Evolutionary conservation across 2,888 invertebrate species (phyloP), one percentile per base, ranked within the genome.

Genomic region (Bembecia ichneumoniformis): DNA sequence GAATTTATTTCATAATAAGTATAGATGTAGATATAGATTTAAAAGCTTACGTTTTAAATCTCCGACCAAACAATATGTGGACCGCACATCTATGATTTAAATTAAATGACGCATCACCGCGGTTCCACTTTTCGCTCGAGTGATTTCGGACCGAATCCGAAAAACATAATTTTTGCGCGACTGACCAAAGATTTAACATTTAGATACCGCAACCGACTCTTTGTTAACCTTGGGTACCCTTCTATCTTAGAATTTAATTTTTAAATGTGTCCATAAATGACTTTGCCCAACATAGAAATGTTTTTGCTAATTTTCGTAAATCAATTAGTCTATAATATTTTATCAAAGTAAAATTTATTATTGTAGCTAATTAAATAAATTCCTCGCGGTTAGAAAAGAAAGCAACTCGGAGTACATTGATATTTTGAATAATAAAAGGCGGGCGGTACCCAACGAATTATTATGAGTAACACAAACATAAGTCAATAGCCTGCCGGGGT

Each of bases 91-190:
- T 36, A 13, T n/a, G 36, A 46, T 47, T 35, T 49, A 20, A 34
- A 60, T 77, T 82, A 69, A 82, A 82, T 77, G 74, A 78, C 71
- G 76, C 77, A 48, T 57, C 62, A 60, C 60, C 63, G 59, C 61
- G 5, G 40, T 40, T 40, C 40, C 58, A 63, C 62, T 75, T 86
- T 87, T 74, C 82, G 68, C 52, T 56, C 75, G 72, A 78, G 66
- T 73, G 67, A 72, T 61, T 77, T 69, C 68, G 51, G 60, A 56
- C 57, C 58, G 68, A 65, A 81, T 76, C 84, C 86, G 82, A 84
- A 86, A 87, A 83, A 82, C 86, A 86, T 87, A 86, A 86, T 86
- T 87, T 86, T 87, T 87, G 86, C 79, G 73, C 77, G 78, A 83
- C 72, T 82, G 82, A 79, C 84, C 86, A 84, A 84, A 86, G 86